Conservation (phyloP, 1,140 invertebrate species). For the Sweltsa coloradensis region DNA sequence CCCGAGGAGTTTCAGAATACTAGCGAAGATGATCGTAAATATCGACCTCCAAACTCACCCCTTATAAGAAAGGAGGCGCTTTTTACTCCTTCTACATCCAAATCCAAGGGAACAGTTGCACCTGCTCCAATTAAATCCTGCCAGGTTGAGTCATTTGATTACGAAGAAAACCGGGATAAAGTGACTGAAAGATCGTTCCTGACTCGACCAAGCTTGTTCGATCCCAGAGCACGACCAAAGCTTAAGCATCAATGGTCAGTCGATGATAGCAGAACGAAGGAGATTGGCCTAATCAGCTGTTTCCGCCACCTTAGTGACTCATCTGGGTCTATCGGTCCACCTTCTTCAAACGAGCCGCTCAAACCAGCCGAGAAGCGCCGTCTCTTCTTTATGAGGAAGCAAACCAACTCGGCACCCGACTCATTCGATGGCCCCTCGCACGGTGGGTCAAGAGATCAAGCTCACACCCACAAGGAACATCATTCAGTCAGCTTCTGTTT, state of each 20-base stretch:
- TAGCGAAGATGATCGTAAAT: too few species aligned
- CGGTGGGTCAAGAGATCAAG: too few species aligned
- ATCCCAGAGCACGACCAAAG: conserved; percentile 10
- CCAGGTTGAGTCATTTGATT: conserved; percentile 7
- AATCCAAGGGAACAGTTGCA: too few species aligned
- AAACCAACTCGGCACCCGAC: conserved; percentile 34
- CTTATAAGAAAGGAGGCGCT: too few species aligned
- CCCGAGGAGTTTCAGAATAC: too few species aligned
- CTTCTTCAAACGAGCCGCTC: background rate
- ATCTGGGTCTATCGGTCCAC: background rate
- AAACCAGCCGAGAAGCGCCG: conserved; percentile 24
- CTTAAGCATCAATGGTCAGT: conserved; percentile 15
- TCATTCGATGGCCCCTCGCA: conserved; percentile 25
- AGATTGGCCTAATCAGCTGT: too few species aligned
- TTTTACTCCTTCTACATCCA: too few species aligned
- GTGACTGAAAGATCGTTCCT: conserved; percentile 6
- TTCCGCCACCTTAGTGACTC: too few species aligned
- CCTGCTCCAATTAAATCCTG: too few species aligned
- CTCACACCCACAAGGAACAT: conserved; percentile 15
- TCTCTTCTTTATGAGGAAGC: conserved; percentile 29
- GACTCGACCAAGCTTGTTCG: conserved; percentile 3
- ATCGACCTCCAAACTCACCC: too few species aligned
- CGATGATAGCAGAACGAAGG: conserved; percentile 11
- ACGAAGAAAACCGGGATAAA: conserved; percentile 12
- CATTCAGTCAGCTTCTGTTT: conserved; percentile 15